Evolutionary conservation across 1,140 invertebrate species (phyloP).

Genomic region (Lasaia peninsularis): DNA sequence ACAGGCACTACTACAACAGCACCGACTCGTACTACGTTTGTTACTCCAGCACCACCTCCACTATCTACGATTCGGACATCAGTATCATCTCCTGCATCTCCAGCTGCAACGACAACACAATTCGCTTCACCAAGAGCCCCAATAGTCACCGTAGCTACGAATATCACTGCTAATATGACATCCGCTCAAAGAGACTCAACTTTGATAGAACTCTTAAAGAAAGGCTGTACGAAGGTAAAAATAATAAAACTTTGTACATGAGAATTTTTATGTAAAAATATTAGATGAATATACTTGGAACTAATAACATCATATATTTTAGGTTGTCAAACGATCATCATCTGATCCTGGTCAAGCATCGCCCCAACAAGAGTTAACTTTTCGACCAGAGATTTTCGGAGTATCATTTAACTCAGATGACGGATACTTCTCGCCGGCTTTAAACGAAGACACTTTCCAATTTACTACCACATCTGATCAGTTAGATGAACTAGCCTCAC

Average conservation of each 20-base stretch:
- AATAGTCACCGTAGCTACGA: constrained; percentile 57
- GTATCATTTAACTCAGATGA: constrained; percentile 82
- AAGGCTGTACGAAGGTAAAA: constrained; percentile 81
- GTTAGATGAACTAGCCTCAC: constrained; percentile 81
- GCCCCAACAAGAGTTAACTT: constrained; percentile 77
- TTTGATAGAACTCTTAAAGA: constrained; percentile 80
- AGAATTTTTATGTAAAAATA: not conserved
- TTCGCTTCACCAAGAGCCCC: constrained; percentile 79
- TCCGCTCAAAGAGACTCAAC: constrained; percentile 75
- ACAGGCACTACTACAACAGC: constrained; percentile 63
- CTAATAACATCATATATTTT: constrained; percentile 23
- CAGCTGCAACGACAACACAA: constrained; percentile 50
- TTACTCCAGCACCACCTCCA: constrained; percentile 73
- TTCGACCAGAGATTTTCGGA: constrained; percentile 79
- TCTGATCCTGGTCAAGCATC: constrained; percentile 82
- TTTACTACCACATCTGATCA: constrained; percentile 82
- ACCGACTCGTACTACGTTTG: constrained; percentile 58
- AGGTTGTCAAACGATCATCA: constrained; percentile 77
- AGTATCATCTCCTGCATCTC: constrained; percentile 71
- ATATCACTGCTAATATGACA: constrained; percentile 36
- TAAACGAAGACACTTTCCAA: constrained; percentile 89
- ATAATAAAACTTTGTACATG: constrained; percentile 17
- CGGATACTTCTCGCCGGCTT: constrained; percentile 84
- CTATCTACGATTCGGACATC: constrained; percentile 78
- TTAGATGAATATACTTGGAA: not conserved